These are phyloP conservation scores for Aradophagus sp. DNA, from an alignment of 1,140 invertebrate genomes.

Conservation along the genomic window DNA sequence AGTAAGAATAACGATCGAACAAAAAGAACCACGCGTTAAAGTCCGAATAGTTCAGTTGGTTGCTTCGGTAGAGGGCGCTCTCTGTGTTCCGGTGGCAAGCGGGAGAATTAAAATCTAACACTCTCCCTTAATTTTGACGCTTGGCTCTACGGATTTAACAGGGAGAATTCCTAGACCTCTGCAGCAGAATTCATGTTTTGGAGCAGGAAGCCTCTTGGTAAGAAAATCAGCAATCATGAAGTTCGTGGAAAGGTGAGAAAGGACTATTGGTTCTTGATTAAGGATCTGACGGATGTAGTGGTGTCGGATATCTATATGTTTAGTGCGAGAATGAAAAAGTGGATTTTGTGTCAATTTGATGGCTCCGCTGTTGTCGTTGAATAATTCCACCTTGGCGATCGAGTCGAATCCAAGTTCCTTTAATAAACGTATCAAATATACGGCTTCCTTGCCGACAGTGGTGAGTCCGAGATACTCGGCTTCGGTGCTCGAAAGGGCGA, in stretches of 20 bases:
- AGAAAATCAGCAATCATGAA: slow-evolving; percentile 47
- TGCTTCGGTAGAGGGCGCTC: too few relatives aligned
- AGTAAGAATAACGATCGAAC: too few relatives aligned
- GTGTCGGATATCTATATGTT: slow-evolving; percentile 59
- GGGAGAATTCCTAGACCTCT: too few relatives aligned
- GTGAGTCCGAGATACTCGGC: slow-evolving; percentile 19
- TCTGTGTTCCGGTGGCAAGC: too few relatives aligned
- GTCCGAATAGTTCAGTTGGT: too few relatives aligned
- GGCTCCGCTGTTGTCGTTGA: slow-evolving; percentile 50
- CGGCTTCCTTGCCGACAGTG: slow-evolving; percentile 7
- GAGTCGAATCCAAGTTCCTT: slow-evolving; percentile 16
- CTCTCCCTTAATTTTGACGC: too few relatives aligned
- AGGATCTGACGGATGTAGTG: slow-evolving; percentile 57
- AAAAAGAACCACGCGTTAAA: too few relatives aligned
- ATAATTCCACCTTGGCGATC: slow-evolving; percentile 6
- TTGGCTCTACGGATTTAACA: too few relatives aligned
- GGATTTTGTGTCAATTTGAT: slow-evolving; percentile 34
- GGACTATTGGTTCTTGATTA: slow-evolving; percentile 14
- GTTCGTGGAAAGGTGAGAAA: slow-evolving; percentile 35
- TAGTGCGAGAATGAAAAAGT: slow-evolving; percentile 45
- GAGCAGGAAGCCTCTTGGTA: slow-evolving; percentile 32
- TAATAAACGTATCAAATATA: slow-evolving; percentile 18
- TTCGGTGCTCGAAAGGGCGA: slow-evolving; percentile 25
- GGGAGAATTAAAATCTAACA: too few relatives aligned
- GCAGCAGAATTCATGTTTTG: too few relatives aligned